phyloP scores from a whole-genome alignment of 2,113 vertebrate species.

The Lethenteron camtschaticum region DNA sequence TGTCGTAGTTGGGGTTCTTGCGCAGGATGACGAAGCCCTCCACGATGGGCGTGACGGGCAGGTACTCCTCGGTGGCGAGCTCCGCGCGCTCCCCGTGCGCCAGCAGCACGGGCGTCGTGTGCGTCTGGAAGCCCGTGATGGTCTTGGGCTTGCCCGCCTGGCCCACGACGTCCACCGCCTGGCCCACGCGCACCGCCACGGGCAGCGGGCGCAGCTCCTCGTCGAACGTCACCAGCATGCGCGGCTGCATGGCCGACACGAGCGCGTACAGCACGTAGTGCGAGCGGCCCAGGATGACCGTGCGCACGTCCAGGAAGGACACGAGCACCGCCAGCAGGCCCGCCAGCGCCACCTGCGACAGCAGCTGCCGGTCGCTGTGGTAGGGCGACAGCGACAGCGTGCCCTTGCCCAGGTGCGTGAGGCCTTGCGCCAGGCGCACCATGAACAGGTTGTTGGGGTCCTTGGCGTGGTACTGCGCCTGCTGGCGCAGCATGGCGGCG shows the following conservation, averaged over 20 bases:
- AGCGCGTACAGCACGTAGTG: slow-evolving; percentile 85
- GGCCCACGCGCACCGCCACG: slow-evolving; percentile 76
- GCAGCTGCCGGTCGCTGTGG: slow-evolving; percentile 91
- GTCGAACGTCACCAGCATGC: slow-evolving; percentile 91
- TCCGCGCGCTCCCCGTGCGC: slow-evolving; percentile 89
- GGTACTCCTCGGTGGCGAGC: slow-evolving; percentile 78
- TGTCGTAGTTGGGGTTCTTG: slow-evolving; percentile 40
- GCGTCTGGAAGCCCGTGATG: slow-evolving; percentile 98
- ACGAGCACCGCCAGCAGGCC: slow-evolving; percentile 79
- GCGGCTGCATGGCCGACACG: slow-evolving; percentile 93
- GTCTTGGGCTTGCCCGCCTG: slow-evolving; percentile 95
- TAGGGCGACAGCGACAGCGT: slow-evolving; percentile 93
- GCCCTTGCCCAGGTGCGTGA: slow-evolving; percentile 91
- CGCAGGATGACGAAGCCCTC: slow-evolving; percentile 93
- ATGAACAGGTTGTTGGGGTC: slow-evolving; percentile 99
- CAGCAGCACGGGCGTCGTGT: slow-evolving; percentile 79
- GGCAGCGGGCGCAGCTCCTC: slow-evolving; percentile 77
- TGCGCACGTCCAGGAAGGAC: slow-evolving; percentile 85
- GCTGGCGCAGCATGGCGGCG: slow-evolving; percentile 83
- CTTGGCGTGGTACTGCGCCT: slow-evolving; percentile 94
- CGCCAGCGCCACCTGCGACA: slow-evolving; percentile 91
- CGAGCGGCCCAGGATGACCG: slow-evolving; percentile 84
- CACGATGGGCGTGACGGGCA: slow-evolving; percentile 76
- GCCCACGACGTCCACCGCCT: slow-evolving; percentile 95
- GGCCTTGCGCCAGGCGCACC: slow-evolving; percentile 85